phyloP scores from a whole-genome alignment of 2,888 invertebrate species.

The Gastrophysa polygoni region DNA sequence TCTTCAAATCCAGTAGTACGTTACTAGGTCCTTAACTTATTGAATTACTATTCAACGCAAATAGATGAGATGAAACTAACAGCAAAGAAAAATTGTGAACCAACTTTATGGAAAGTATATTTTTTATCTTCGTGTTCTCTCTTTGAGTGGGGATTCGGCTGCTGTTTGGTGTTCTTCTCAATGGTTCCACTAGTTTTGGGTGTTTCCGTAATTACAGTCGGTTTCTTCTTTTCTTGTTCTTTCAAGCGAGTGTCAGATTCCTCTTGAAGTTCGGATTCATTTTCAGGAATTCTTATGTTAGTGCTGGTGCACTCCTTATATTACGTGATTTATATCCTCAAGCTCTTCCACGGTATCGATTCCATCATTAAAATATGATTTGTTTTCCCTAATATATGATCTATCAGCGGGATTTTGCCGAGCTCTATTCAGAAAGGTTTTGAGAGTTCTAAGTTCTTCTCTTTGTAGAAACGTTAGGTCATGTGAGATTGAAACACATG shows the following conservation, averaged over 20 bases:
- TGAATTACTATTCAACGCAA: too few species aligned
- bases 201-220: not conserved
- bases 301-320: constrained; percentile 7
- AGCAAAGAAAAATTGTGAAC: too few species aligned
- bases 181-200: constrained; percentile 6
- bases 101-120: too few species aligned
- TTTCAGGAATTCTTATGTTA: not conserved
- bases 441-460: not conserved
- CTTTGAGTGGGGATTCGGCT: not conserved
- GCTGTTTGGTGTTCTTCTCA: not conserved
- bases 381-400: not conserved
- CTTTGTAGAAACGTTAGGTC: not conserved
- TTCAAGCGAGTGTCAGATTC: not conserved
- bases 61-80: too few species aligned
- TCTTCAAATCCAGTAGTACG: too few species aligned
- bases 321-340: not conserved
- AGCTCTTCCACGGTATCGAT: not conserved
- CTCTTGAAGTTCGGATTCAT: constrained; percentile 1
- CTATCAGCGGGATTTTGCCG: not conserved
- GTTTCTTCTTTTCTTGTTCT: constrained; percentile 2
- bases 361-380: too few species aligned
- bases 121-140: constrained; percentile 10
- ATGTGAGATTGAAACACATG: not conserved
- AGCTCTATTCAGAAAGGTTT: not conserved
- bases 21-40: too few species aligned